Percentiles rank a stretch among this genome's conserved stretches.
phyloP scores from a whole-genome alignment of 2,888 invertebrate genomes.

The Uloborus plumipes region DNA sequence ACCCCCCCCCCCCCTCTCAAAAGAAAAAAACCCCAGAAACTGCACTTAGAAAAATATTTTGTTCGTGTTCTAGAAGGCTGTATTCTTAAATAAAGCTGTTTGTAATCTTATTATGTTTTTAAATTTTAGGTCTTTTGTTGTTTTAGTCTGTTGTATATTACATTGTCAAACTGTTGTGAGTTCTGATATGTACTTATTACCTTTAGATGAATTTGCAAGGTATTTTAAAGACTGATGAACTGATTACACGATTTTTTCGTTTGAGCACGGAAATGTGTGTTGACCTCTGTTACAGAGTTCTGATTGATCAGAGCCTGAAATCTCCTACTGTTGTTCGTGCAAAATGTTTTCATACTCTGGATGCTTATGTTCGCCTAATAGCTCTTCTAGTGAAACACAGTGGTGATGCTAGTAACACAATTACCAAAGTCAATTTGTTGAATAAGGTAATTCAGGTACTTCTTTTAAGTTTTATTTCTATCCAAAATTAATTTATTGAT shows the following conservation, averaged over 20 bases:
- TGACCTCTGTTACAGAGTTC: slow-evolving; percentile 88
- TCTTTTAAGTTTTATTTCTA: neutral
- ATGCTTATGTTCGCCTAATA: slow-evolving; percentile 94
- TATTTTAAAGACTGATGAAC: slow-evolving; percentile 95
- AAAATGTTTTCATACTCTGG: slow-evolving; percentile 95
- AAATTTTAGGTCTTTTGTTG: too few relatives aligned
- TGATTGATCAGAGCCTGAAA: slow-evolving; percentile 68
- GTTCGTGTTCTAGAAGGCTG: too few relatives aligned
- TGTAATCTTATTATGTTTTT: too few relatives aligned
- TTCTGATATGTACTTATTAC: too few relatives aligned
- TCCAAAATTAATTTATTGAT: neutral
- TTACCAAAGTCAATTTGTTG: slow-evolving; percentile 95
- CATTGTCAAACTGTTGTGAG: neutral
- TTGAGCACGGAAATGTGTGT: slow-evolving; percentile 97
- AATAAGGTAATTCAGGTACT: slow-evolving; percentile 81
- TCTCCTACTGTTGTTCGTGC: slow-evolving; percentile 76
- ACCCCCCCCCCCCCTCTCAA: too few relatives aligned
- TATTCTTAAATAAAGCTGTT: too few relatives aligned
- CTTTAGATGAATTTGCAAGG: slow-evolving; percentile 93
- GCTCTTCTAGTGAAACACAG: slow-evolving; percentile 90
- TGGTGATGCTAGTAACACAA: slow-evolving; percentile 87
- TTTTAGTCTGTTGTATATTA: too few relatives aligned
- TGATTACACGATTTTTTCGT: slow-evolving; percentile 96
- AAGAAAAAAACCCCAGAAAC: too few relatives aligned
- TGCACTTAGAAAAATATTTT: too few relatives aligned